Percentiles rank a stretch among this genome's conserved stretches.
Evolutionary conservation across 1,140 invertebrate genomes (phyloP).

Genomic region (Neodiprion lecontei): DNA sequence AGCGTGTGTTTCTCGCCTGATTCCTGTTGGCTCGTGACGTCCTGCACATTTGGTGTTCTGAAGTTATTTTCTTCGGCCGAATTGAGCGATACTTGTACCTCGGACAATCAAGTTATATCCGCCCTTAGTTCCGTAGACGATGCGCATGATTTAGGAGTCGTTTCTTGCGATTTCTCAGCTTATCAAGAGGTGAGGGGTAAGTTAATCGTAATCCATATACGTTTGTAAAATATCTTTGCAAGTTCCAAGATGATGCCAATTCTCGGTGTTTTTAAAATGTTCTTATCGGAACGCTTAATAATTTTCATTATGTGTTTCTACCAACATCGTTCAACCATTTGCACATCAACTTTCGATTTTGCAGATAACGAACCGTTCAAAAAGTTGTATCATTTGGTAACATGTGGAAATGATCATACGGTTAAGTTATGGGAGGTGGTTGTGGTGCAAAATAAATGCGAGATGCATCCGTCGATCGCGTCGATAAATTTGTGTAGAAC

Average conservation of each 20-base stretch:
- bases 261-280: no score
- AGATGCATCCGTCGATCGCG: conserved; percentile 34
- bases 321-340: no score
- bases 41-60: conserved; percentile 71
- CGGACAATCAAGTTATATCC: conserved; percentile 48
- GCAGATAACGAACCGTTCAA: conserved; percentile 55
- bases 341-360: conserved; percentile 17
- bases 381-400: conserved; percentile 67
- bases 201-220: conserved; percentile 5
- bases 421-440: conserved; percentile 77
- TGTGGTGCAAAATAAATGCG: conserved; percentile 42
- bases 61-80: conserved; percentile 68
- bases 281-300: no score
- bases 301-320: no score
- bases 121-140: conserved; percentile 63
- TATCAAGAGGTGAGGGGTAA: conserved; percentile 46
- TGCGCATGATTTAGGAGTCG: conserved; percentile 79
- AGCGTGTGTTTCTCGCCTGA: conserved; percentile 72
- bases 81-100: conserved; percentile 54
- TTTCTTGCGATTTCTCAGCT: conserved; percentile 69
- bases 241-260: no score
- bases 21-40: conserved; percentile 70
- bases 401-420: conserved; percentile 76
- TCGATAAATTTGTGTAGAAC: conserved; percentile 41
- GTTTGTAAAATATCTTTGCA: neutral